Conservation (phyloP, 2,888 invertebrate species). For the Chymomyza amoena region DNA sequence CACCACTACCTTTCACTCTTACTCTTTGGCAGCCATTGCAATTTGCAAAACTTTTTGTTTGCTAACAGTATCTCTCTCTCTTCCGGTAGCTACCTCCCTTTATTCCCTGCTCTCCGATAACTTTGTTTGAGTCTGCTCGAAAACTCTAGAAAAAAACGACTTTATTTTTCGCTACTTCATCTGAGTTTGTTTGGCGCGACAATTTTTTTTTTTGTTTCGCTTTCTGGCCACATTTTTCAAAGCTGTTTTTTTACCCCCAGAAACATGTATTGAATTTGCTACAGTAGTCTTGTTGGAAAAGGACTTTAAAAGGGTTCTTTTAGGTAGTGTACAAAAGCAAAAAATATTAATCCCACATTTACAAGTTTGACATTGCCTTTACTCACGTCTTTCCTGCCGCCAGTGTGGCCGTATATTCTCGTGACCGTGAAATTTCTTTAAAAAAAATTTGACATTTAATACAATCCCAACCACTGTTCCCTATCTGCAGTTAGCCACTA, state of each 20-base stretch:
- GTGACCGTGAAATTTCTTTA: no score
- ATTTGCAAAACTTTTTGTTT: constrained; percentile 59
- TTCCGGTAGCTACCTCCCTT: background rate
- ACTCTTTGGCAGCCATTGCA: constrained; percentile 57
- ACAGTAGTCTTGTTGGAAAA: background rate
- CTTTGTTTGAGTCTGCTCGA: constrained; percentile 1
- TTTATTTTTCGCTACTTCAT: constrained; percentile 66
- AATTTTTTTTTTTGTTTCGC: constrained; percentile 45
- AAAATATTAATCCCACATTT: no score
- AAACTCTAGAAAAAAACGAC: constrained; percentile 63
- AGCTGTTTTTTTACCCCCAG: background rate
- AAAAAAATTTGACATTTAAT: background rate
- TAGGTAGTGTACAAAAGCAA: background rate
- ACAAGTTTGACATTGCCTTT: no score
- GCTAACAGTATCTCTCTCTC: background rate
- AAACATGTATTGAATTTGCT: background rate
- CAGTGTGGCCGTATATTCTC: no score
- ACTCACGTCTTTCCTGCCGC: no score
- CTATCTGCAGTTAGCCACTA: constrained; percentile 52
- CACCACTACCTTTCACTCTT: background rate
- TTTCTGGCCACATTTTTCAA: background rate
- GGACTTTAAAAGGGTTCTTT: background rate
- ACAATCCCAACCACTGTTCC: background rate
- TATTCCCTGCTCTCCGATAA: background rate
- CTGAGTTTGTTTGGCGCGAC: constrained; percentile 44